Evolutionary conservation across 2,797 vertebrate species (phyloP).

Genomic region (Cyprinodon diabolis): DNA sequence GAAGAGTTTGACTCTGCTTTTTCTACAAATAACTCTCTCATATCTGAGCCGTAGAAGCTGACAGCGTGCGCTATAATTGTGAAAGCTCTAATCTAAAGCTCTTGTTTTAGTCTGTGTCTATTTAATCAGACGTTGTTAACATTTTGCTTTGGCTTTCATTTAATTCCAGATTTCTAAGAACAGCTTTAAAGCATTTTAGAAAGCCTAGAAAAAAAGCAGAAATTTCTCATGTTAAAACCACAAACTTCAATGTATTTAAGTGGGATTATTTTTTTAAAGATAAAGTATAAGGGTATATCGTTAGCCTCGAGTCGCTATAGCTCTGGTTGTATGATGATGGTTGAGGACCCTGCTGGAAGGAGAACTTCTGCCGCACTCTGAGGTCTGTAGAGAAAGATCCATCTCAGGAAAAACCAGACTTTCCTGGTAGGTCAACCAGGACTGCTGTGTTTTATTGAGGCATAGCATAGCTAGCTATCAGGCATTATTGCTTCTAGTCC

Average conservation of each 20-base stretch:
- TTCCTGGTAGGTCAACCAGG: too few relatives aligned
- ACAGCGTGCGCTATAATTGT: background rate
- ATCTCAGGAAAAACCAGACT: too few relatives aligned
- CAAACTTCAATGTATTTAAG: background rate
- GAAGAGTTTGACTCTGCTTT: slow-evolving; percentile 1
- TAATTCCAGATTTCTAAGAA: background rate
- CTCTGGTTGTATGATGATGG: too few relatives aligned
- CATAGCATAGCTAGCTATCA: too few relatives aligned
- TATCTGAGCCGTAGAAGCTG: slow-evolving; percentile 8
- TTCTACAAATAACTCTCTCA: slow-evolving; percentile 36
- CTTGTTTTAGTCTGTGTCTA: background rate
- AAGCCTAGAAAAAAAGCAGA: too few relatives aligned
- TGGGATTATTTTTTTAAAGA: background rate
- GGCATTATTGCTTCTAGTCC: too few relatives aligned
- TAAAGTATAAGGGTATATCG: background rate
- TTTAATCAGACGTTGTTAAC: background rate
- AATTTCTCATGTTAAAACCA: background rate
- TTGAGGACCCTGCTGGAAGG: too few relatives aligned
- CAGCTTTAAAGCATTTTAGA: background rate
- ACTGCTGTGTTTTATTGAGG: too few relatives aligned
- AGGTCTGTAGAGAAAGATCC: too few relatives aligned
- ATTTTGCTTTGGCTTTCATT: background rate
- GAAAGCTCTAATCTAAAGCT: background rate
- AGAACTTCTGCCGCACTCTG: too few relatives aligned
- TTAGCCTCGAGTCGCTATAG: too few relatives aligned